phyloP scores from a whole-genome alignment of 2,113 vertebrate species.

The Benitochromis conjunctus region DNA sequence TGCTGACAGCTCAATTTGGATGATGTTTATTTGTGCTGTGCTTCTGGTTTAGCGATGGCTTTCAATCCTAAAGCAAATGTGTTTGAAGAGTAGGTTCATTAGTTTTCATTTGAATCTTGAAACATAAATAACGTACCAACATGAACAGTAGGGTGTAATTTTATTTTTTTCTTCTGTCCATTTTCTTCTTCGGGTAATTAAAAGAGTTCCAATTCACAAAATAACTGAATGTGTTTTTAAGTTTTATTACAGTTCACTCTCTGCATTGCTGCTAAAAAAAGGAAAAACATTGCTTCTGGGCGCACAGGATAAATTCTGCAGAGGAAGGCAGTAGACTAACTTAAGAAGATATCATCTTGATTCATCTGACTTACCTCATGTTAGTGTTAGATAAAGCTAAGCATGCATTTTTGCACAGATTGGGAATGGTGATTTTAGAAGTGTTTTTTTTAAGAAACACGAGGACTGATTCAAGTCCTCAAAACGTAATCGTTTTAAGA shows the following conservation, averaged over 20 bases:
- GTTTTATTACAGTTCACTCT: not conserved
- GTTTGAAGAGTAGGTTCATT: not conserved
- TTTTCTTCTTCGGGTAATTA: not conserved
- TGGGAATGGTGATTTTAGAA: not conserved
- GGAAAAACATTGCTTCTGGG: not conserved
- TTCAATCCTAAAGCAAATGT: not conserved
- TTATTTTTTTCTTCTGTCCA: not conserved
- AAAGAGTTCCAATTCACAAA: not conserved
- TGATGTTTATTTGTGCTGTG: not conserved
- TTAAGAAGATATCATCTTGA: not conserved
- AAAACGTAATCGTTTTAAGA: not conserved
- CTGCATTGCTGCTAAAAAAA: not conserved
- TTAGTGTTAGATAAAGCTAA: not conserved
- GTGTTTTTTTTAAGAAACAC: not conserved
- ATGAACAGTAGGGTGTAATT: not conserved
- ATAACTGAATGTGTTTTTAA: not conserved
- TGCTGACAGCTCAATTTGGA: not conserved
- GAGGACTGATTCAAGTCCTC: not conserved
- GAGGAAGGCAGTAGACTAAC: not conserved
- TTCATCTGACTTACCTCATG: not conserved
- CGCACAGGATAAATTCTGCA: not conserved
- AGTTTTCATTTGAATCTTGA: not conserved
- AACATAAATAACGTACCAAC: not conserved
- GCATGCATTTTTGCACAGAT: not conserved
- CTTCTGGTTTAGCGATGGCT: not conserved